Base-by-base conservation (phyloP, 2,888 invertebrate genomes). In the Neoaliturus tenellus region DNA sequence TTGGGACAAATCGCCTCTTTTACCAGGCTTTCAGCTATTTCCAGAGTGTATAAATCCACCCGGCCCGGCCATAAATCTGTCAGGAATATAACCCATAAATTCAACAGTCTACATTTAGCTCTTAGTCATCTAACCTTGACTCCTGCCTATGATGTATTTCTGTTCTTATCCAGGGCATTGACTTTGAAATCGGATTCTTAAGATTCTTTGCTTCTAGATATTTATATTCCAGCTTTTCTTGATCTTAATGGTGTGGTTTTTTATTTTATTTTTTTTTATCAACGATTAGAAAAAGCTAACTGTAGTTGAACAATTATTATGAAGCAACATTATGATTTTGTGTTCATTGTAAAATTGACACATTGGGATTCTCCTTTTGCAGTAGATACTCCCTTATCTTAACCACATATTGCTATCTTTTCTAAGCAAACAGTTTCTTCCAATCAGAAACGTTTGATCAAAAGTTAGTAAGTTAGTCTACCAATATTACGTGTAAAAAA, bases 91-190 rank as follows among this genome's bases (percentile, higher is more conserved):
- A 73, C 73, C 25, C 73, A 23, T 41, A 44, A 73, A 44, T 41
- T 17, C 35, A 14, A 5, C 73, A 73, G 31, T n/a, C 73, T 35
- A 3, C 44, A 20, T 23, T 73, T 41, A n/a, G 73, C 35, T 33
- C 71, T 73, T 35, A 73, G 23, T 73, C 73, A 35, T 73, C 17
- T 25, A 73, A 73, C 44, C 44, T 67, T 51, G 83, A 71, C 81
- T 28, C 33, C 48, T 84, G 28, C 2, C 10, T 69, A n/a, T 25
- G 5, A 14, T 14, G 23, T 39, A 73, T 73, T 73, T 73, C 23
- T 44, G 44, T 5, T 17, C 80, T 28, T 14, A 28, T 17, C 31
- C 62, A 62, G 20, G 25, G 17, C 20, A 31, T 28, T 31, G 31
- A 20, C 28, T 62, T 62, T 28, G 12, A 62, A 17, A 14, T 51